These are phyloP conservation scores for Delphinapterus leucas DNA, from an alignment of 2,113 vertebrate genomes.

Conservation along the genomic window DNA sequence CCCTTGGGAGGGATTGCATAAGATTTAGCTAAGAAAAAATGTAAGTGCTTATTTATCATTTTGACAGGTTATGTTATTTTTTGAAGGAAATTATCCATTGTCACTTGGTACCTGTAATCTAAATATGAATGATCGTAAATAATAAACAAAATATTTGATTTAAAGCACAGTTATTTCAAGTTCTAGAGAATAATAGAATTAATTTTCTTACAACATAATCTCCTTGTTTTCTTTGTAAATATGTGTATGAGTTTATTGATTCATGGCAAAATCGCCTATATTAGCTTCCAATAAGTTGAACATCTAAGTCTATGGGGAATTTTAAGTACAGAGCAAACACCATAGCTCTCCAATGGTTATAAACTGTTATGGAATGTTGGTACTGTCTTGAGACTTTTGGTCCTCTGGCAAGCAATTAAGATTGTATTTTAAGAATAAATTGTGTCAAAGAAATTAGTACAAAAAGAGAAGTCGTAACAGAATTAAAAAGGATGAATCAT, in stretches of 20 bases:
- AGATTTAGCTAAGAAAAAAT: not conserved
- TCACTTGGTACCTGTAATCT: not conserved
- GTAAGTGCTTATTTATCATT: conserved; percentile 25
- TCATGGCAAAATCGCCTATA: not conserved
- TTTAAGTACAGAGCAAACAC: conserved; percentile 17
- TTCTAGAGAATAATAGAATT: not conserved
- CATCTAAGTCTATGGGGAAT: not conserved
- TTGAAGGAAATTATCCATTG: not conserved
- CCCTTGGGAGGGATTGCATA: not conserved
- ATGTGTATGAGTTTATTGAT: not conserved
- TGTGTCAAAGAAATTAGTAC: not conserved
- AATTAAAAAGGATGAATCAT: not conserved
- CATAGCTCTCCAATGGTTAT: not conserved
- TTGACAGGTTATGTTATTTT: not conserved
- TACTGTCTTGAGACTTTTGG: not conserved
- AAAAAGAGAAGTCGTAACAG: not conserved
- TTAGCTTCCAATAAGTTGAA: not conserved
- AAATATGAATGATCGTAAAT: not conserved
- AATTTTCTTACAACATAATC: not conserved
- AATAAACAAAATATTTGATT: not conserved
- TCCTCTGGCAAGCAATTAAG: conserved; percentile 26
- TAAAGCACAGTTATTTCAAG: not conserved
- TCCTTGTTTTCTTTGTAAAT: not conserved
- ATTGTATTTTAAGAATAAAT: conserved; percentile 26
- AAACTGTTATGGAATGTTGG: not conserved